A percentile compares a stretch with the other conserved stretches of the same genome.
Conservation (phyloP, 2,113 vertebrate species). For the Gasterosteus aculeatus region DNA sequence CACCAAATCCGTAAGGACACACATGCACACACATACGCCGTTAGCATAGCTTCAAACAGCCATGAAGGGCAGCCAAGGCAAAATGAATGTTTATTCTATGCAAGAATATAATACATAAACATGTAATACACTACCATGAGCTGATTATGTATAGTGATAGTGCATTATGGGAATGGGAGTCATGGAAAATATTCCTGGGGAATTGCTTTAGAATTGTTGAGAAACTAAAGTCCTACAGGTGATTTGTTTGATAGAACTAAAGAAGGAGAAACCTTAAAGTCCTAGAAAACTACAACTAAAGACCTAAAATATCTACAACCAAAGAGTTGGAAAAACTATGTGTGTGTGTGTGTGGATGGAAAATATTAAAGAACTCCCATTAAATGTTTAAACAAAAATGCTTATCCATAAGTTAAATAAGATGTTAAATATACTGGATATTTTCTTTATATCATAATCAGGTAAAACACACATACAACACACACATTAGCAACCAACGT, state of each 20-base stretch:
- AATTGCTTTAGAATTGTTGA: background rate
- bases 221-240: background rate
- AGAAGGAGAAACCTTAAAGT: background rate
- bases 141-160: background rate
- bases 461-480: no score
- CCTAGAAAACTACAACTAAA: background rate
- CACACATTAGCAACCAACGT: no score
- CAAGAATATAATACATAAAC: background rate
- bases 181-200: background rate
- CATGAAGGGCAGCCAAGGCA: background rate
- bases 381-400: no score
- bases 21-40: background rate
- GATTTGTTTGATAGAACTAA: background rate
- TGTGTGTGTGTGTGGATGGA: background rate
- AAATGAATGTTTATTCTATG: background rate
- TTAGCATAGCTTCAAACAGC: background rate
- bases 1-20: conserved; percentile 92
- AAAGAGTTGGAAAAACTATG: background rate
- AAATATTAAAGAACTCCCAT: no score
- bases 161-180: background rate
- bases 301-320: background rate
- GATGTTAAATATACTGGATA: no score
- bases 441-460: background rate
- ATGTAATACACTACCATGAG: background rate
- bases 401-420: no score